A percentile compares a stretch with the other conserved stretches of the same genome.
Evolutionary conservation across 2,797 vertebrate species (phyloP).

Genomic region (Gallirallus australis): DNA sequence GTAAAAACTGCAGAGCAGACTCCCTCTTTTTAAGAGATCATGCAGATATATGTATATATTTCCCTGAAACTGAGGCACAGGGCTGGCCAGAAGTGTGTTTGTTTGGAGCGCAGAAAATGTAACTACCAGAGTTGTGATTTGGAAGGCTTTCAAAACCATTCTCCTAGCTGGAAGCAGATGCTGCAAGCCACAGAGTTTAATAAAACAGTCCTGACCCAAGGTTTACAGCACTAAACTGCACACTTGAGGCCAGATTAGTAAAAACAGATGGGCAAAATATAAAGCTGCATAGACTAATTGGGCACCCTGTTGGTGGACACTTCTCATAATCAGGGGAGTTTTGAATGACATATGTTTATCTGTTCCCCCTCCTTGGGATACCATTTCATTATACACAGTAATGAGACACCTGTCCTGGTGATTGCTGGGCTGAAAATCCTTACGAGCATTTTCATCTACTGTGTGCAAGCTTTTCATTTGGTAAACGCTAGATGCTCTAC

Average conservation of each 20-base stretch:
- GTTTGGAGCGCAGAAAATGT: not conserved
- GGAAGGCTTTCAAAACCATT: not conserved
- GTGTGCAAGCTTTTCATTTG: not conserved
- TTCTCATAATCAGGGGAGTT: conserved; percentile 47
- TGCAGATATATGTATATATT: not conserved
- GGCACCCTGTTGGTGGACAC: not conserved
- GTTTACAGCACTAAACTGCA: conserved; percentile 38
- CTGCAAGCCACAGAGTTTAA: not conserved
- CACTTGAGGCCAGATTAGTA: conserved; percentile 52
- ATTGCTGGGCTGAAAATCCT: conserved; percentile 6
- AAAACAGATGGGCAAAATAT: conserved; percentile 71
- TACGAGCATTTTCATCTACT: not conserved
- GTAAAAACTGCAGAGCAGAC: not conserved
- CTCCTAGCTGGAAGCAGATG: conserved; percentile 9
- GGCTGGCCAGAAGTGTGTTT: not conserved
- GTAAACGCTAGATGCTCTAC: not conserved
- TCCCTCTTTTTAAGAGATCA: not conserved
- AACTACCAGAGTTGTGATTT: not conserved
- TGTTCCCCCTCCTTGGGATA: conserved; percentile 5
- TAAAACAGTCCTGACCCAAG: conserved; percentile 35
- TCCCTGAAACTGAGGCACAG: not conserved
- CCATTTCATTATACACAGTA: conserved; percentile 7
- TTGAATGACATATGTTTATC: conserved; percentile 62
- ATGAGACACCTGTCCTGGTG: conserved; percentile 5
- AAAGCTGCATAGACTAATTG: conserved; percentile 61